Conservation (phyloP, 2,113 vertebrate genomes). For the Theristicus caerulescens region DNA sequence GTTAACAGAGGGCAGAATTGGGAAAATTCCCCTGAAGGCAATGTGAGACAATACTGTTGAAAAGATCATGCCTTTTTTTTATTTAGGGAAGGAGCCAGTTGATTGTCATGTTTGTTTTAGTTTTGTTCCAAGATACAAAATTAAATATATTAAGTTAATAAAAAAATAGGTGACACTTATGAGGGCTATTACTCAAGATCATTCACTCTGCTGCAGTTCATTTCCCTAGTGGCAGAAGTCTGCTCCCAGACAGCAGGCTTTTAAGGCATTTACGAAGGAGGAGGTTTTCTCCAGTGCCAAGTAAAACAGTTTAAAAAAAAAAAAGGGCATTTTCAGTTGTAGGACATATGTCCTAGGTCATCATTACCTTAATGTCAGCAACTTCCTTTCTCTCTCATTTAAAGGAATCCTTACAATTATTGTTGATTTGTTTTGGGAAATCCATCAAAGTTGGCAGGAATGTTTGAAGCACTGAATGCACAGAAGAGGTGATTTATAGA, state of each 20-base stretch:
- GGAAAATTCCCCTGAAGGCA: neutral
- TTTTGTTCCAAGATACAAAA: neutral
- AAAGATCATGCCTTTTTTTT: neutral
- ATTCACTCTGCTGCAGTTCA: neutral
- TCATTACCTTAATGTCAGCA: neutral
- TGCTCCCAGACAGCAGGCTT: neutral
- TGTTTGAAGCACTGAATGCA: neutral
- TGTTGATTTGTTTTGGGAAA: conserved; percentile 24
- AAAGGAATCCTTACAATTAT: neutral
- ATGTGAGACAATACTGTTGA: neutral
- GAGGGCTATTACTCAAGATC: neutral
- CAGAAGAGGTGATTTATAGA: conserved; percentile 48
- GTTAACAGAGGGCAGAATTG: neutral
- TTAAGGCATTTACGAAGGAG: neutral
- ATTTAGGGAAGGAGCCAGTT: neutral
- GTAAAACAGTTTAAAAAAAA: neutral
- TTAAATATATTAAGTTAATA: neutral
- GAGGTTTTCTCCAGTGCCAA: neutral
- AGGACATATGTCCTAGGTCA: neutral
- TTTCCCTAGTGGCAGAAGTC: neutral
- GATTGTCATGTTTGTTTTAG: neutral
- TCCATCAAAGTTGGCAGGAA: conserved; percentile 12
- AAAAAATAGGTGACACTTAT: neutral
- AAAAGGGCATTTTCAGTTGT: neutral
- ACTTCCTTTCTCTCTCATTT: neutral